Conservation (phyloP, 2,888 invertebrate genomes). For the Chorisops tibialis region DNA sequence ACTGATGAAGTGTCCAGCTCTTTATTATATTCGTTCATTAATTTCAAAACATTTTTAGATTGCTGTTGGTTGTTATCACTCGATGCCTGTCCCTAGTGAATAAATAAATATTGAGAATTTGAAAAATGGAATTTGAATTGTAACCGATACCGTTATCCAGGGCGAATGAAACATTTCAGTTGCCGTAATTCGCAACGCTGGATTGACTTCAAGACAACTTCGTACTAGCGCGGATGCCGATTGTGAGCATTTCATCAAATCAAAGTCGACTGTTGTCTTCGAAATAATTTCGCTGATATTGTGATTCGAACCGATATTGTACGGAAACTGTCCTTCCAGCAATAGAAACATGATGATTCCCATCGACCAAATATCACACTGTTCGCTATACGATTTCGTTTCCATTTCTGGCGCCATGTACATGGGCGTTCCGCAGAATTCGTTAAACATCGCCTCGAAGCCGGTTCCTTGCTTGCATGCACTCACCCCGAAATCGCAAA, state of each 20-base stretch:
- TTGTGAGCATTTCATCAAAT: not conserved
- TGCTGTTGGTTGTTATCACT: not conserved
- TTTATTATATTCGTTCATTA: conserved; percentile 6
- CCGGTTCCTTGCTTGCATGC: conserved; percentile 2
- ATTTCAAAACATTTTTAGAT: not conserved
- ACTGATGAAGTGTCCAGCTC: not conserved
- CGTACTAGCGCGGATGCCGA: not conserved
- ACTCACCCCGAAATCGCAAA: conserved; percentile 23
- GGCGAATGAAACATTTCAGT: conserved; percentile 14
- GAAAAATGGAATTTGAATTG: not conserved
- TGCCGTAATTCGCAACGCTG: conserved; percentile 14
- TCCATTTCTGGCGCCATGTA: conserved; percentile 28
- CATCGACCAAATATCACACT: conserved; percentile 26
- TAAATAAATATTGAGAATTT: not conserved
- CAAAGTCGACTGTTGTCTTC: conserved; percentile 2
- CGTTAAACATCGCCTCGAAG: conserved; percentile 2
- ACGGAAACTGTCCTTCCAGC: conserved; percentile 15
- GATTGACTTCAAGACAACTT: conserved; percentile 18
- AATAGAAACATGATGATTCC: conserved; percentile 25
- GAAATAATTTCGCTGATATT: not conserved
- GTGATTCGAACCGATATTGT: not conserved
- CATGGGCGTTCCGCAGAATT: conserved; percentile 24
- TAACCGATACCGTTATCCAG: conserved; percentile 8
- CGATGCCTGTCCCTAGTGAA: not conserved
- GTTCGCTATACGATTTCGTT: conserved; percentile 20